Base-by-base conservation (phyloP, 2,888 invertebrate genomes). In the Ichneumoninae sp. region DNA sequence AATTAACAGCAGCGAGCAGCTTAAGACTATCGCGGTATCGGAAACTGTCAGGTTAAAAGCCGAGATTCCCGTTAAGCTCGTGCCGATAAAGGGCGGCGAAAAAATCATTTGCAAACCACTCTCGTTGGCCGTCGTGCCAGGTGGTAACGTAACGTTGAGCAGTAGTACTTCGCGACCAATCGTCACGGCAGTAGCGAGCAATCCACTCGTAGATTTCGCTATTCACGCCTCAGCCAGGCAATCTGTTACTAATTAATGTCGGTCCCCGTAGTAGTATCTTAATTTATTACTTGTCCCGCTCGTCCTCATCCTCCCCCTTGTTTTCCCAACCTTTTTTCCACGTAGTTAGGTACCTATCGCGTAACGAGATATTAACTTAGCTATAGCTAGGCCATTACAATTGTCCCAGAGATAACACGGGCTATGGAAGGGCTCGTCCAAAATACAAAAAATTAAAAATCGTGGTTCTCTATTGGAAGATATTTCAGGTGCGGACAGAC, bases 241-340 rank as follows among this genome's bases (percentile, higher is more conserved):
- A 87, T 91, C 93, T 81, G 88, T 92, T 84, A 90, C 90, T 82
- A 93, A 93, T 92, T 93, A 92, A 93, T 91, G 90, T 91, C 90
- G 89, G 86, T 89, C 88, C 84, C 86, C 82, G 82, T 86, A 71
- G 65, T 91, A 92, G 91, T 91, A 86, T 89, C 89, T 91, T 93
- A 91, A 93, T 93, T 92, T 92, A 93, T 93, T 92, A 86, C 86
- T 88, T 88, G 88, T 87, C 83, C 75, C 78, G 70, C 71, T 66
- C 79, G 74, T 83, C 76, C 82, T 77, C 82, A 80, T 33, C 52
- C 83, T 65, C 6, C 30, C 36, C 7, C 26, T 40, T 30, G 36
- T 47, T 10, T 26, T 22, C 50, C 75, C 10, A 13, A 30, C 44
- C 62, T 70, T 52, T 54, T n/a, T 60, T 74, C 74, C 79, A 77